Evolutionary conservation across 2,113 vertebrate genomes (phyloP).

Genomic region (Pavo muticus): DNA sequence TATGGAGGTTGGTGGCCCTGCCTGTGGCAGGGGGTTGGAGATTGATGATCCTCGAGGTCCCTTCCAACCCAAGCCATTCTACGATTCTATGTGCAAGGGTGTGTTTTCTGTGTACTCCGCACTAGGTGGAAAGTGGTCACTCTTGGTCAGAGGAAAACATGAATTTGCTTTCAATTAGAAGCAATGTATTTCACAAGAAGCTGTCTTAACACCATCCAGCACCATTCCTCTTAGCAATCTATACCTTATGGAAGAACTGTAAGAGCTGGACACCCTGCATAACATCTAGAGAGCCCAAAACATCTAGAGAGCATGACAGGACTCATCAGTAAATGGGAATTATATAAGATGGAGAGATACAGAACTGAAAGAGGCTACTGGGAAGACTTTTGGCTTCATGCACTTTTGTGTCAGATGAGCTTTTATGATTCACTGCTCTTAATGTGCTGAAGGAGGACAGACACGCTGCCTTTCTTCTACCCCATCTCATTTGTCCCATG

Average conservation of each 20-base stretch:
- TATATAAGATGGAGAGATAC: neutral
- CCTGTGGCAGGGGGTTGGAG: too few relatives aligned
- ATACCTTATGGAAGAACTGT: neutral
- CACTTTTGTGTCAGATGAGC: neutral
- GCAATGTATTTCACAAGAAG: too few relatives aligned
- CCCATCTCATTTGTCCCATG: neutral
- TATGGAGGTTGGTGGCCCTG: too few relatives aligned
- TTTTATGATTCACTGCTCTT: neutral
- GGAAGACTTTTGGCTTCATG: neutral
- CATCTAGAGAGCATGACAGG: neutral
- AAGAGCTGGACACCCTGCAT: neutral
- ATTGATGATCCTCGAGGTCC: too few relatives aligned
- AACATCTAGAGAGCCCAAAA: neutral
- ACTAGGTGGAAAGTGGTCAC: neutral
- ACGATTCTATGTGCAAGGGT: neutral
- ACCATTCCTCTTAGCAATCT: neutral
- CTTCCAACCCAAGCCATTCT: too few relatives aligned
- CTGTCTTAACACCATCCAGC: neutral
- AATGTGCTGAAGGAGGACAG: neutral
- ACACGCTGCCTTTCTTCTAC: neutral
- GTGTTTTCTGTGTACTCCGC: neutral
- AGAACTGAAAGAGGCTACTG: neutral
- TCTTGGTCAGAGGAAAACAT: neutral
- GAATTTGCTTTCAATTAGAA: neutral
- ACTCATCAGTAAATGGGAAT: neutral